Evolutionary conservation across 2,113 vertebrate genomes (phyloP).

Genomic region (Heterochromis multidens): DNA sequence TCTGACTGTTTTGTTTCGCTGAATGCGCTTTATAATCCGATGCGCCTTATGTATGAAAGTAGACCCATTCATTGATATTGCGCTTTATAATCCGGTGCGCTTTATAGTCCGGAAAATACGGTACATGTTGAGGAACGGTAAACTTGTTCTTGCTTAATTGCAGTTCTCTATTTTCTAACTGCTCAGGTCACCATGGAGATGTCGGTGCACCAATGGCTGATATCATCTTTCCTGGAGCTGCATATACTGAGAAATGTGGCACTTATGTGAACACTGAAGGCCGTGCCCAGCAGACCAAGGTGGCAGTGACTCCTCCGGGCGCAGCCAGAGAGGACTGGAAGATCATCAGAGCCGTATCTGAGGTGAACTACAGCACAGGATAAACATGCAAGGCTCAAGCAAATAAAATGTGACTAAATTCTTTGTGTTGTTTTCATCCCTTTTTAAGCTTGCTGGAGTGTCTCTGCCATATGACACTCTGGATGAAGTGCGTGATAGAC

Average conservation of each 20-base stretch:
- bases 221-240: conserved; percentile 89
- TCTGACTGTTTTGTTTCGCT: no score
- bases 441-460: conserved; percentile 81
- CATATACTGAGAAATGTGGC: conserved; percentile 90
- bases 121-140: neutral
- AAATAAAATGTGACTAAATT: neutral
- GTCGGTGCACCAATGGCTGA: conserved; percentile 91
- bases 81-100: no score
- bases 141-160: neutral
- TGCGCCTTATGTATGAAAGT: no score
- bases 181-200: conserved; percentile 90
- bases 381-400: neutral
- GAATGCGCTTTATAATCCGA: no score
- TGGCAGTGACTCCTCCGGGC: conserved; percentile 88
- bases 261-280: conserved; percentile 95
- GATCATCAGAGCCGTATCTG: conserved; percentile 89
- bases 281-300: conserved; percentile 87
- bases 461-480: conserved; percentile 87
- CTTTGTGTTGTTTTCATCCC: neutral
- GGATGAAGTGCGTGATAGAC: conserved; percentile 81
- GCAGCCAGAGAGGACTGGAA: conserved; percentile 95
- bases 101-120: no score
- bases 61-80: no score
- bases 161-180: neutral
- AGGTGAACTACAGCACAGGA: conserved; percentile 70